These are phyloP conservation scores for Gonatopus flavifemur DNA, from an alignment of 1,140 invertebrate species.

Conservation along the genomic window DNA sequence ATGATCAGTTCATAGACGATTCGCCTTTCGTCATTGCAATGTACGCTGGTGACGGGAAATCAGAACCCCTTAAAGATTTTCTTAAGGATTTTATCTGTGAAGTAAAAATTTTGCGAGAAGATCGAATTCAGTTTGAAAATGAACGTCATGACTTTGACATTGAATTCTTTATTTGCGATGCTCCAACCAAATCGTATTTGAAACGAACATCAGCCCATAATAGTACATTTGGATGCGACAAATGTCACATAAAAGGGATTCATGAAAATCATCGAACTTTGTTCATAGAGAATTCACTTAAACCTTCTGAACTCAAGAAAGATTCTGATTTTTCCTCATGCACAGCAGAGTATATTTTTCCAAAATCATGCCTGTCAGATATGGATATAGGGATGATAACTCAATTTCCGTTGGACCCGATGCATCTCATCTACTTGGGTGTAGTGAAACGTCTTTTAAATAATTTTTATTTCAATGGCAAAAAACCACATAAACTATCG, in stretches of 20 bases:
- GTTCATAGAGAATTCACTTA: not conserved
- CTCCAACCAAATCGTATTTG: slow-evolving; percentile 8
- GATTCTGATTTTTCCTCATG: not conserved
- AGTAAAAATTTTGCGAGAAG: slow-evolving; percentile 6
- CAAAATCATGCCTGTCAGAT: not conserved
- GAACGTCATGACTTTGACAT: slow-evolving; percentile 2
- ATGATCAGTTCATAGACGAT: not conserved
- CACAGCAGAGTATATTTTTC: not conserved
- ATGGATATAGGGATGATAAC: not conserved
- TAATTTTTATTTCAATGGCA: too few relatives aligned
- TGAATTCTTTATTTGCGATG: slow-evolving; percentile 13
- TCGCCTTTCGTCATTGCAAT: slow-evolving; percentile 9
- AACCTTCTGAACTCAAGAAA: not conserved
- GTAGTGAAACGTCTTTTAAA: not conserved
- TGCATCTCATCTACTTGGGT: not conserved
- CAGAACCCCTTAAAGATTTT: slow-evolving; percentile 8
- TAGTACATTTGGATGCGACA: not conserved
- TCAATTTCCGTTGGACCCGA: too few relatives aligned
- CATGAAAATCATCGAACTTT: not conserved
- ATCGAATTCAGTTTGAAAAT: slow-evolving; percentile 5
- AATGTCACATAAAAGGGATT: not conserved
- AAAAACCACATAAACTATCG: too few relatives aligned
- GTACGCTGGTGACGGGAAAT: slow-evolving; percentile 10
- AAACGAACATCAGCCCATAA: not conserved
- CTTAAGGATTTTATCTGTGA: slow-evolving; percentile 14